Percentiles rank a stretch among this genome's conserved stretches.
These are phyloP conservation scores for Asteroscopus sphinx DNA, from an alignment of 2,888 invertebrate genomes.

Conservation along the genomic window DNA sequence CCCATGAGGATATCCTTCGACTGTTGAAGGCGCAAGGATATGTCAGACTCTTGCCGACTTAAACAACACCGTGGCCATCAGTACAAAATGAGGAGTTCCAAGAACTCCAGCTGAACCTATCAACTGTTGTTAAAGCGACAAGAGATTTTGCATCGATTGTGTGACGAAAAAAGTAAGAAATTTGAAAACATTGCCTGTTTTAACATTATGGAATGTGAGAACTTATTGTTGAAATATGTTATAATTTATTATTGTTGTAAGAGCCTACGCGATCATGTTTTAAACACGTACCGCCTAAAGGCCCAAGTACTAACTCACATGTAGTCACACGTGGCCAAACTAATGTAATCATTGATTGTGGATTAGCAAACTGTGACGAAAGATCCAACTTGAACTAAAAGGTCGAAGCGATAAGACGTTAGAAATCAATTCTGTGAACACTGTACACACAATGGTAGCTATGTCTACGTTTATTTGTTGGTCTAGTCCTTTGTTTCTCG, in stretches of 20 bases:
- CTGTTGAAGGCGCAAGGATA: too few relatives aligned
- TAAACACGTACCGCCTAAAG: slow-evolving; percentile 6
- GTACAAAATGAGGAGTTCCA: too few relatives aligned
- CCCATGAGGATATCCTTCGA: too few relatives aligned
- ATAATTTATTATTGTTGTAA: slow-evolving; percentile 3
- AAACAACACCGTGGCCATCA: too few relatives aligned
- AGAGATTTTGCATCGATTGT: too few relatives aligned
- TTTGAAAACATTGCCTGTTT: background rate
- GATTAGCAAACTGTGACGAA: slow-evolving; percentile 52
- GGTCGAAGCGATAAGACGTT: slow-evolving; percentile 44
- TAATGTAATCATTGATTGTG: slow-evolving; percentile 38
- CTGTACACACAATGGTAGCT: slow-evolving; percentile 35
- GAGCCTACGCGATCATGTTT: slow-evolving; percentile 4
- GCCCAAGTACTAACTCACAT: slow-evolving; percentile 28
- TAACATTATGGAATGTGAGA: slow-evolving; percentile 8
- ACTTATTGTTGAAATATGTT: slow-evolving; percentile 16
- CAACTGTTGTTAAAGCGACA: too few relatives aligned
- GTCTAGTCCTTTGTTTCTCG: slow-evolving; percentile 25
- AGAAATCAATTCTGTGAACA: slow-evolving; percentile 36
- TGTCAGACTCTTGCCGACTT: too few relatives aligned
- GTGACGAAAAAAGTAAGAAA: too few relatives aligned
- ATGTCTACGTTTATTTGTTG: slow-evolving; percentile 20
- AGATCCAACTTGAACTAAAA: slow-evolving; percentile 39
- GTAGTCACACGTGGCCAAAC: slow-evolving; percentile 40
- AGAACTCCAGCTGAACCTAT: too few relatives aligned